Percentiles rank a stretch among this genome's conserved stretches.
These are phyloP conservation scores for Mizuhopecten yessoensis DNA, from an alignment of 1,140 invertebrate species.

Conservation along the genomic window DNA sequence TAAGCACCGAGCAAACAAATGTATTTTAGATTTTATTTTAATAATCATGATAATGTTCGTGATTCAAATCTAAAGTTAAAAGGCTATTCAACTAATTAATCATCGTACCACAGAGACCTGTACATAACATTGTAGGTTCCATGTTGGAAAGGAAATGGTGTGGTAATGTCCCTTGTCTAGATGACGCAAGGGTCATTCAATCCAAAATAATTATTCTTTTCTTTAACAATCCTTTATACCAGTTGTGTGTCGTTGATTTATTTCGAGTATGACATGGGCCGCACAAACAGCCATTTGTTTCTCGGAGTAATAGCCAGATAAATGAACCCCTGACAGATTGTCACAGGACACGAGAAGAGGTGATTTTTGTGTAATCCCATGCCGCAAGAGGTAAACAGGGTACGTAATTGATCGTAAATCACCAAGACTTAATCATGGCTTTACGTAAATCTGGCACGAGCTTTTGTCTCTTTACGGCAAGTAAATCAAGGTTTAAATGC, in stretches of 20 bases:
- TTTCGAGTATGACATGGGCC: slow-evolving; percentile 1
- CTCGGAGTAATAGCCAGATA: background rate
- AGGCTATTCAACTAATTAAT: too few species aligned
- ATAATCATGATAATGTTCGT: too few species aligned
- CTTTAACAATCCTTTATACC: background rate
- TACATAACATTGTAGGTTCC: background rate
- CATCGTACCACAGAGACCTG: too few species aligned
- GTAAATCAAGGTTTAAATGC: background rate
- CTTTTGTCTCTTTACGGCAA: background rate
- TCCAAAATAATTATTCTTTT: slow-evolving; percentile 29
- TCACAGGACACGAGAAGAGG: slow-evolving; percentile 1
- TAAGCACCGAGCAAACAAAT: too few species aligned
- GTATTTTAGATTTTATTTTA: too few species aligned
- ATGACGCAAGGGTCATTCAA: slow-evolving; percentile 23
- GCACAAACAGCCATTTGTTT: slow-evolving; percentile 18
- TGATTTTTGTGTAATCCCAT: slow-evolving; percentile 23
- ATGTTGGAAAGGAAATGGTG: background rate
- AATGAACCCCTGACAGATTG: slow-evolving; percentile 18
- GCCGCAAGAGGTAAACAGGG: background rate
- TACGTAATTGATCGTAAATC: slow-evolving; percentile 39
- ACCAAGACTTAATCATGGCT: slow-evolving; percentile 8
- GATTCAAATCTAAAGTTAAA: too few species aligned
- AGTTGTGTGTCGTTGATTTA: background rate
- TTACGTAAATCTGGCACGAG: slow-evolving; percentile 38
- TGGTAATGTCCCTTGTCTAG: background rate